Evolutionary conservation across 2,797 vertebrate genomes (phyloP).

Genomic region (Amniataba percoides): DNA sequence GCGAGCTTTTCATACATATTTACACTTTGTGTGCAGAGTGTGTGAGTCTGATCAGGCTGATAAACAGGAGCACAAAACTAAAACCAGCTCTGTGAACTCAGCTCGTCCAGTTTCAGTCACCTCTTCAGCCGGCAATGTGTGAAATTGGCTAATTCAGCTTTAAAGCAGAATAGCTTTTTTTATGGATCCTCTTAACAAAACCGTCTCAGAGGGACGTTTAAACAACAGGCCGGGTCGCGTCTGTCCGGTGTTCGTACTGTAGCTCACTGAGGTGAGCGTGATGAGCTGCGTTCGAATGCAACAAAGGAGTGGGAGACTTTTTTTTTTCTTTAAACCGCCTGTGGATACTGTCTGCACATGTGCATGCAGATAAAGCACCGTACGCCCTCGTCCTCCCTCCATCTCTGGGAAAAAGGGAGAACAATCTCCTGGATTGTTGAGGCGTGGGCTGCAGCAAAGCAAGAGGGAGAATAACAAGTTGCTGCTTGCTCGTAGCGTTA

Average conservation of each 20-base stretch:
- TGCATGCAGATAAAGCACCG: slow-evolving; percentile 30
- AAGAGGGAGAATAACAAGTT: slow-evolving; percentile 19
- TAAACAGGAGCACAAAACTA: not conserved
- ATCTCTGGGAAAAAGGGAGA: slow-evolving; percentile 14
- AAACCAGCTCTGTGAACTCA: not conserved
- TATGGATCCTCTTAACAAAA: slow-evolving; percentile 17
- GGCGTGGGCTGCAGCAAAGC: slow-evolving; percentile 11
- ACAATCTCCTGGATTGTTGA: slow-evolving; percentile 28
- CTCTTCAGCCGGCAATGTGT: slow-evolving; percentile 22
- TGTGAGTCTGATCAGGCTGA: not conserved
- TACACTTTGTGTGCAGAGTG: not conserved
- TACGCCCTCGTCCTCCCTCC: not conserved
- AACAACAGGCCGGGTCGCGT: not conserved
- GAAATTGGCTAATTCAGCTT: slow-evolving; percentile 37
- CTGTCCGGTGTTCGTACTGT: not conserved
- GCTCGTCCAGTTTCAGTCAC: slow-evolving; percentile 2
- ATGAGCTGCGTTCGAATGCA: not conserved
- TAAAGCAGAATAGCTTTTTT: slow-evolving; percentile 23
- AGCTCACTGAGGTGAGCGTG: not conserved
- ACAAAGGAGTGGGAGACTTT: not conserved
- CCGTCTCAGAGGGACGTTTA: not conserved
- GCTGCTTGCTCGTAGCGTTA: not conserved
- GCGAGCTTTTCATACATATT: not conserved
- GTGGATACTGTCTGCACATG: slow-evolving; percentile 12
- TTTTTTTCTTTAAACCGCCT: not conserved